Conservation (phyloP, 2,113 vertebrate species). For the Pelobates fuscus region DNA sequence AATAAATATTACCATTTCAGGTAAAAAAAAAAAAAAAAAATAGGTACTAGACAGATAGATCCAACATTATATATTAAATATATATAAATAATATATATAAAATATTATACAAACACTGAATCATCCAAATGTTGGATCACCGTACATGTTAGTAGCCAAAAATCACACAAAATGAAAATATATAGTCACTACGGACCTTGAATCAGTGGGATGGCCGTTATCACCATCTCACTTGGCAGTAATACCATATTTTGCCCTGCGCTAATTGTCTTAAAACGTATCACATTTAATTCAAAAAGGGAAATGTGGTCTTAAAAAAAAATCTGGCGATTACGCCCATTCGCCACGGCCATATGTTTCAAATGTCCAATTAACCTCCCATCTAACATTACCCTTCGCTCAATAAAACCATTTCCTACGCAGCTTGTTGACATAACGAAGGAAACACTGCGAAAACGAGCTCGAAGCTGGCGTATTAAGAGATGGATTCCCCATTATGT, state of each 20-base stretch:
- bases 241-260: background rate
- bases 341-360: background rate
- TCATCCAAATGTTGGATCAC: no score
- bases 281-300: slow-evolving; percentile 15
- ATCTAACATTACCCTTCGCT: background rate
- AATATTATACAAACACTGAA: no score
- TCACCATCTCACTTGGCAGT: slow-evolving; percentile 11
- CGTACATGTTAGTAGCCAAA: no score
- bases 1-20: no score
- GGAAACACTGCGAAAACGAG: background rate
- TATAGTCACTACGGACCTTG: background rate
- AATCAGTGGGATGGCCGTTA: background rate
- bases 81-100: no score
- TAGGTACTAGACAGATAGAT: no score
- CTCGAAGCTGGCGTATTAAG: background rate
- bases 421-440: slow-evolving; percentile 12
- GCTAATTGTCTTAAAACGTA: slow-evolving; percentile 32
- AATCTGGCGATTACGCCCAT: slow-evolving; percentile 1
- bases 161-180: background rate
- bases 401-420: slow-evolving; percentile 27
- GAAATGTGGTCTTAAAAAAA: background rate
- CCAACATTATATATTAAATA: no score
- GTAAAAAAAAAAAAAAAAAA: no score
- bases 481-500: background rate
- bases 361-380: slow-evolving; percentile 8